phyloP scores from a whole-genome alignment of 2,113 vertebrate species.

The Puntigrus tetrazona region DNA sequence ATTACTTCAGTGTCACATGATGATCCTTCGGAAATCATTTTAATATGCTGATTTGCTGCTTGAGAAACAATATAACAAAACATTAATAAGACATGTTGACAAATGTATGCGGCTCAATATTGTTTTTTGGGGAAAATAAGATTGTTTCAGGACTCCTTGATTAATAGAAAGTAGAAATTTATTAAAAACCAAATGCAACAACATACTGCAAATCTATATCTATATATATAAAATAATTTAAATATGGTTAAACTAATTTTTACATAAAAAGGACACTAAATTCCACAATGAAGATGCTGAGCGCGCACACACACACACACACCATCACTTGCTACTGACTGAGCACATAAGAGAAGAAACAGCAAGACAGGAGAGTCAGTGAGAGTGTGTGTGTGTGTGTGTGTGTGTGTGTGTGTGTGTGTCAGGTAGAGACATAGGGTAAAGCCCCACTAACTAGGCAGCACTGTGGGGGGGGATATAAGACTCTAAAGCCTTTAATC shows the following conservation, averaged over 20 bases:
- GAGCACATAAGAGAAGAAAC: not conserved
- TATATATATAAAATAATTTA: no score
- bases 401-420: not conserved
- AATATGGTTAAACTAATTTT: no score
- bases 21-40: not conserved
- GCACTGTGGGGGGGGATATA: constrained; percentile 38
- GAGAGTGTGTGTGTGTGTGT: no score
- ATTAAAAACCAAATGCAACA: no score
- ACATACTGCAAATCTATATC: no score
- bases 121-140: no score
- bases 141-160: no score
- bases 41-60: not conserved
- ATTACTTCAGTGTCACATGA: not conserved
- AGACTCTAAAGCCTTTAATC: constrained; percentile 51
- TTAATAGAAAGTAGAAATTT: no score
- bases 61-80: no score
- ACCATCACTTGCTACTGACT: not conserved
- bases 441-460: constrained; percentile 45
- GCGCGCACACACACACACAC: not conserved
- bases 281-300: not conserved
- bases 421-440: constrained; percentile 19
- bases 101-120: not conserved
- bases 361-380: not conserved
- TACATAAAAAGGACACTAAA: not conserved
- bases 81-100: no score